Percentiles rank a stretch among this genome's conserved stretches.
These are phyloP conservation scores for Ceyx cyanopectus DNA, from an alignment of 2,113 vertebrate genomes.

Conservation along the genomic window DNA sequence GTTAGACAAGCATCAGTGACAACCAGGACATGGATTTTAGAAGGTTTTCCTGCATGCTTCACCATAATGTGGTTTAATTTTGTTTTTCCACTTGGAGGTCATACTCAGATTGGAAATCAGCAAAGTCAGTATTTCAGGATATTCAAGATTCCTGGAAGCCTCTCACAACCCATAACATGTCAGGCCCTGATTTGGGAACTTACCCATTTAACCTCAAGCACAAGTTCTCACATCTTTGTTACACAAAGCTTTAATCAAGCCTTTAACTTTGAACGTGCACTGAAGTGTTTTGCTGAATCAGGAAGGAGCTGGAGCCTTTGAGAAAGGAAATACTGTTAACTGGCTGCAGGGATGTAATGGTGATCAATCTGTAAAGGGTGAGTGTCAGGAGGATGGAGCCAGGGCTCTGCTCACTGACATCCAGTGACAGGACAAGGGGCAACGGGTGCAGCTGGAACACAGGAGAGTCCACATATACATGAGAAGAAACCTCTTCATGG, in stretches of 20 bases:
- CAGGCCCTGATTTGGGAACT: conserved; percentile 8
- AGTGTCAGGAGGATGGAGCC: no score
- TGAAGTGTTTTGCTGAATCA: neutral
- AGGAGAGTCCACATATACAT: no score
- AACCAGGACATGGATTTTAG: neutral
- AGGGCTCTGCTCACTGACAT: no score
- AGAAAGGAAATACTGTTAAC: neutral
- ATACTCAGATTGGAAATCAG: neutral
- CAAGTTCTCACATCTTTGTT: conserved; percentile 10
- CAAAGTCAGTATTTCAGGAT: conserved; percentile 17
- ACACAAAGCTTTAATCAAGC: neutral
- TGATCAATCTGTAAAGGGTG: no score
- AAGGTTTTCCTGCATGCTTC: neutral
- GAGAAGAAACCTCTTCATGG: no score
- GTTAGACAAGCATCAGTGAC: neutral
- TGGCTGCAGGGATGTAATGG: neutral
- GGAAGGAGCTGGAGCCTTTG: neutral
- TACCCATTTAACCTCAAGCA: conserved; percentile 27
- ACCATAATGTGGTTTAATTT: neutral
- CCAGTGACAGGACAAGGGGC: no score
- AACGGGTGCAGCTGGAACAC: no score
- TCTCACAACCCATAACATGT: neutral
- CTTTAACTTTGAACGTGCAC: neutral
- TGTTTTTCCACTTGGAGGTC: neutral
- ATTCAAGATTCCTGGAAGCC: neutral